Percentiles rank a stretch among this genome's conserved stretches.
phyloP scores from a whole-genome alignment of 2,113 vertebrate species.

The Actenoides lindsayi region DNA sequence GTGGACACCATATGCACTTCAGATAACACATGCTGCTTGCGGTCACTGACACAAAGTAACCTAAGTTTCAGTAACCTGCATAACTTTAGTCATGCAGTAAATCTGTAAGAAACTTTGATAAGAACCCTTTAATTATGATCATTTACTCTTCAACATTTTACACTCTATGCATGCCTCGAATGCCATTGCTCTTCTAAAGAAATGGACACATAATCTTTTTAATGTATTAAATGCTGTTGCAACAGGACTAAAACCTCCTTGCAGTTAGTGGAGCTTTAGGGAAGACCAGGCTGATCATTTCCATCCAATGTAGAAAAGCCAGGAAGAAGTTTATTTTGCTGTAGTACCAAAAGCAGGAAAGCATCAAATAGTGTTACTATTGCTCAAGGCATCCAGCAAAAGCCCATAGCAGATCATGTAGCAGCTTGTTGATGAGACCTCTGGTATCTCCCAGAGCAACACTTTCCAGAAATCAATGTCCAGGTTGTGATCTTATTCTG shows the following conservation, averaged over 20 bases:
- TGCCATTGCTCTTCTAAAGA: not conserved
- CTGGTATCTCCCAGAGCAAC: not conserved
- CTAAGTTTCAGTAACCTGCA: too few relatives aligned
- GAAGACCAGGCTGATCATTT: not conserved
- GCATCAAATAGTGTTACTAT: not conserved
- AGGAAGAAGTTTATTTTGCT: not conserved
- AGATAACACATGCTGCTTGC: not conserved
- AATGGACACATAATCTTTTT: not conserved
- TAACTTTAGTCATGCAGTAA: not conserved
- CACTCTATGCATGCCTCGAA: not conserved
- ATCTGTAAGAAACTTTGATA: not conserved
- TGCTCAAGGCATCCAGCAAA: not conserved
- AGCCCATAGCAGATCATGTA: not conserved
- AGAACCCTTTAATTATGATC: not conserved
- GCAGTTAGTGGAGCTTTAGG: not conserved
- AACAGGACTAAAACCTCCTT: not conserved
- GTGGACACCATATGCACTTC: accelerated
- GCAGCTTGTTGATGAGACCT: not conserved
- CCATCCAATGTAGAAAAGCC: not conserved
- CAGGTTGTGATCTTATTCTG: not conserved
- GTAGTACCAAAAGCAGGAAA: not conserved
- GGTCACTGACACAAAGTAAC: not conserved
- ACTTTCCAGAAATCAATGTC: not conserved
- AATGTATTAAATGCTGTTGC: not conserved
- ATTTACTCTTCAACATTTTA: not conserved